Evolutionary conservation across 2,113 vertebrate genomes (phyloP).

Genomic region (Pollimyrus isidori): DNA sequence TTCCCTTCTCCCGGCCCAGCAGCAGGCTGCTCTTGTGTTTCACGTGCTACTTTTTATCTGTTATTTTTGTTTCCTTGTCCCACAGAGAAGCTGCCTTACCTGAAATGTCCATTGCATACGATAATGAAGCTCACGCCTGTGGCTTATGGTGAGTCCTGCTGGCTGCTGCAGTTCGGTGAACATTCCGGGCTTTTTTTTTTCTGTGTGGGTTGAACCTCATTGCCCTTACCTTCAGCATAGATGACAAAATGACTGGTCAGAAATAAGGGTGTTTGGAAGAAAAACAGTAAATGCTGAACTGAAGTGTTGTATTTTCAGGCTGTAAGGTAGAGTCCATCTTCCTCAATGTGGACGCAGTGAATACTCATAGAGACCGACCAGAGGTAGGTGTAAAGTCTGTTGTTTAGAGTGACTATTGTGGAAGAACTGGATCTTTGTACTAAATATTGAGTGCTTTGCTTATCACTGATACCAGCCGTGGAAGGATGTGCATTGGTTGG

Average conservation of each 20-base stretch:
- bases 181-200: neutral
- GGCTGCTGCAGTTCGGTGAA: neutral
- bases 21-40: neutral
- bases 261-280: neutral
- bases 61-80: neutral
- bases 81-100: slow-evolving; percentile 89
- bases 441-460: neutral
- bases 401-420: neutral
- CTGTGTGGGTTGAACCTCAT: neutral
- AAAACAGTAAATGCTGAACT: neutral
- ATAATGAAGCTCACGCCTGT: slow-evolving; percentile 93
- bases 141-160: slow-evolving; percentile 77
- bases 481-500: neutral
- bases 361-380: slow-evolving; percentile 71
- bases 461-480: neutral
- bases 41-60: neutral
- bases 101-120: slow-evolving; percentile 89
- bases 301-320: slow-evolving; percentile 46
- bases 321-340: slow-evolving; percentile 73
- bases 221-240: neutral
- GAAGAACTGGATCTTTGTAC: neutral
- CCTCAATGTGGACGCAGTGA: slow-evolving; percentile 71
- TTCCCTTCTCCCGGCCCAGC: neutral
- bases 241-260: neutral
- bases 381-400: slow-evolving; percentile 52